Percentiles rank a stretch among this genome's conserved stretches.
phyloP scores from a whole-genome alignment of 1,140 invertebrate species.

The Drosophila sturtevanti region DNA sequence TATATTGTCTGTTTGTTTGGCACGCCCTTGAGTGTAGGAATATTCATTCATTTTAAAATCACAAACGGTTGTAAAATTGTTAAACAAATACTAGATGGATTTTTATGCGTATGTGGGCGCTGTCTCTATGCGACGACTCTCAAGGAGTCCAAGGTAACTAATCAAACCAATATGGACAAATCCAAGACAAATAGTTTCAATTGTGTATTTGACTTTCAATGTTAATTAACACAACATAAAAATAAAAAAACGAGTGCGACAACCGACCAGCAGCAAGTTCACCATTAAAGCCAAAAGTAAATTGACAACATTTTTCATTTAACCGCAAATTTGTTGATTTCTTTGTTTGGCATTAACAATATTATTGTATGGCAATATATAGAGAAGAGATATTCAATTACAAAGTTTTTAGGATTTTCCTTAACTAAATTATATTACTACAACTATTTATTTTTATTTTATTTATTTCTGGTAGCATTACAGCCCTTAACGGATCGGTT shows the following conservation, averaged over 20 bases:
- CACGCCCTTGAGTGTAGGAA: constrained; percentile 60
- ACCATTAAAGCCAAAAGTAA: constrained; percentile 32
- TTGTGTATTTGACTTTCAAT: constrained; percentile 55
- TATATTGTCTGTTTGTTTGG: constrained; percentile 34
- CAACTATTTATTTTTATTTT: not conserved
- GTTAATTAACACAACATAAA: constrained; percentile 66
- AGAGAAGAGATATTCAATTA: not conserved
- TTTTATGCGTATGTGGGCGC: constrained; percentile 25
- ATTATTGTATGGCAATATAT: constrained; percentile 1
- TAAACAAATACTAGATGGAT: constrained; percentile 47
- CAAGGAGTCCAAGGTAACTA: constrained; percentile 63
- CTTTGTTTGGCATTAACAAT: constrained; percentile 13
- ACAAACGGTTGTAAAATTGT: constrained; percentile 66
- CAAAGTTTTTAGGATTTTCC: not conserved
- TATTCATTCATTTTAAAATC: constrained; percentile 71
- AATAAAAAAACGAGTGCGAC: constrained; percentile 31
- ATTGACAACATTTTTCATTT: constrained; percentile 24
- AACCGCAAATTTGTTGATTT: constrained; percentile 21
- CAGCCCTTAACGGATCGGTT: constrained; percentile 40
- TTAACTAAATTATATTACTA: constrained; percentile 4
- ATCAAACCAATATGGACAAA: constrained; percentile 23
- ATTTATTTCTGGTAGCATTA: not conserved
- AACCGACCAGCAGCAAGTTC: constrained; percentile 34
- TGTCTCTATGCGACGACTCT: constrained; percentile 2
- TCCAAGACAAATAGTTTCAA: constrained; percentile 36